A percentile compares a stretch with the other conserved stretches of the same genome.
Evolutionary conservation across 2,113 vertebrate species (phyloP).

Genomic region (Mus spicilegus): DNA sequence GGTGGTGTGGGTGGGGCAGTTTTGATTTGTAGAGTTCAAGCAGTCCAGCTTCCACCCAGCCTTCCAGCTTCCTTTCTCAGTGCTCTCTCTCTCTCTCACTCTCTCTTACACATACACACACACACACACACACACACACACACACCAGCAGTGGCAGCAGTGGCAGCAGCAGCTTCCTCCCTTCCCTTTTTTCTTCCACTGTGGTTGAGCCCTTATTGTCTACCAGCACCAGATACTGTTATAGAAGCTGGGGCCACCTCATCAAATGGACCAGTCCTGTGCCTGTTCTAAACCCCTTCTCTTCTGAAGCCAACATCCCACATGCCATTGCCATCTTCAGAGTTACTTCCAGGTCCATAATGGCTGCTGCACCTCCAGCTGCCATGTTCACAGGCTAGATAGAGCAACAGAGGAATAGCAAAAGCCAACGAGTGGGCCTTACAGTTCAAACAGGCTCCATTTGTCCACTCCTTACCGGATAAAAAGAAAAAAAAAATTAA

Average conservation of each 20-base stretch:
- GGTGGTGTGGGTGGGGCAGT: not conserved
- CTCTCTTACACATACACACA: too few relatives aligned
- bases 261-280: not conserved
- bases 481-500: not conserved
- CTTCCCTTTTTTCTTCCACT: not conserved
- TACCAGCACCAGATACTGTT: not conserved
- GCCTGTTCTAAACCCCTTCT: not conserved
- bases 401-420: not conserved
- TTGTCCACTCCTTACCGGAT: not conserved
- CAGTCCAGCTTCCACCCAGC: too few relatives aligned
- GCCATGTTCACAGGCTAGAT: not conserved
- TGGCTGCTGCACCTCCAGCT: not conserved
- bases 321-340: not conserved
- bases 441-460: not conserved
- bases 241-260: not conserved
- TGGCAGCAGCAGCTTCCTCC: not conserved
- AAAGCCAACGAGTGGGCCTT: not conserved
- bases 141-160: not conserved
- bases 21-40: not conserved
- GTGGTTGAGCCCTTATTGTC: not conserved
- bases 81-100: not conserved
- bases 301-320: not conserved
- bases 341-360: not conserved
- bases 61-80: too few relatives aligned
- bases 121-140: too few relatives aligned